These are phyloP conservation scores for Ctenoplectra terminalis DNA, from an alignment of 1,140 invertebrate species.

Conservation along the genomic window DNA sequence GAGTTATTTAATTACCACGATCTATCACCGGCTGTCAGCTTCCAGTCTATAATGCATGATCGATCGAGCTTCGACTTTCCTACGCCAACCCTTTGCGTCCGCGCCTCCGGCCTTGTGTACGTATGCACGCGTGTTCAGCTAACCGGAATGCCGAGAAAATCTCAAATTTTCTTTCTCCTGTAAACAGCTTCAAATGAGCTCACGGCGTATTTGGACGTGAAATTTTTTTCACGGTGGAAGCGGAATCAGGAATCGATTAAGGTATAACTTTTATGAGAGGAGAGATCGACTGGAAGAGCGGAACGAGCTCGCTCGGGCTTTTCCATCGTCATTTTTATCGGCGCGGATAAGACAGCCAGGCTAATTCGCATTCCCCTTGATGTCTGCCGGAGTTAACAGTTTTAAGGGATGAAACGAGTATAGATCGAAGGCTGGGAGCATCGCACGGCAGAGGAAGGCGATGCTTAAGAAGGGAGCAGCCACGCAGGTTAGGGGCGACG, in stretches of 20 bases:
- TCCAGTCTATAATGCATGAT: conserved; percentile 81
- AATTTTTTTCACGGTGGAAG: conserved; percentile 58
- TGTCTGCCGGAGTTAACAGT: conserved; percentile 81
- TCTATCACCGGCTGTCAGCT: conserved; percentile 80
- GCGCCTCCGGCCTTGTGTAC: background rate
- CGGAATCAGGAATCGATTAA: conserved; percentile 59
- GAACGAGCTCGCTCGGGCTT: conserved; percentile 38
- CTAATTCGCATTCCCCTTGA: conserved; percentile 82
- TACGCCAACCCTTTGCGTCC: conserved; percentile 61
- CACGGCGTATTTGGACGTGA: conserved; percentile 48
- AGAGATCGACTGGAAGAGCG: background rate
- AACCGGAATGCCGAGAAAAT: background rate
- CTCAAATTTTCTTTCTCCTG: background rate
- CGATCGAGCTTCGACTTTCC: conserved; percentile 70
- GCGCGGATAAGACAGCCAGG: conserved; percentile 71
- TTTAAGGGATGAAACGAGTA: conserved; percentile 82
- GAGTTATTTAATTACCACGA: conserved; percentile 81
- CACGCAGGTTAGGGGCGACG: conserved; percentile 57
- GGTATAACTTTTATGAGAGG: conserved; percentile 54
- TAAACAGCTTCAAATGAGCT: conserved; percentile 26
- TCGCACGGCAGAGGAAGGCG: conserved; percentile 29
- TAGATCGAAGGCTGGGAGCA: conserved; percentile 75
- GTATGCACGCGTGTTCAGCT: background rate
- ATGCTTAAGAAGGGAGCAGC: conserved; percentile 50
- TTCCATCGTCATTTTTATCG: conserved; percentile 72